Evolutionary conservation across 92 coral and sea anemone species (phyloP), one percentile per base, ranked within the genome.

Genomic region (Desmophyllum pertusum): DNA sequence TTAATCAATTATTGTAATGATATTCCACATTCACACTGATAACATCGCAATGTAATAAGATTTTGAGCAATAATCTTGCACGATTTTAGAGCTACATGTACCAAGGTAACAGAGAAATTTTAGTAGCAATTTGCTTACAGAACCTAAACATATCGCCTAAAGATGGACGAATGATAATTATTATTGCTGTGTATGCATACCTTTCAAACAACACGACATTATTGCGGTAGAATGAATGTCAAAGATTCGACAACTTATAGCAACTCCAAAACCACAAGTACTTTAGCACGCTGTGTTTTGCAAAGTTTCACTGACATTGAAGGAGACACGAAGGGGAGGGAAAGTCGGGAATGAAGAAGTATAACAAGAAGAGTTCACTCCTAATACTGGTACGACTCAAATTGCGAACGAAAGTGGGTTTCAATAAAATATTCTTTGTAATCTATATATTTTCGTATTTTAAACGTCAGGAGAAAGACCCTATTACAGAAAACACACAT

Each of bases 271-370:
- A 51, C 76, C 84, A 52, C 84, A 80, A 50, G 51, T 35, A 27
- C 36, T 36, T 25, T 50, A 36, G 76, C 76, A 50, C 21, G 53
- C 84, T 80, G 76, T 50, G 84, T 67, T 80, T 68, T 31, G 64
- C 39, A 23, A 48, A 65, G 25, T 33, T 50, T 67, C 31, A 2
- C 75, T 69, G 52, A 27, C 63, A 80, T 50, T 27, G 25, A 35
- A 68, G 48, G 59, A 29, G 14, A 66, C 29, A 50, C 10, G 50
- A 18, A 41, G 65, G 66, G 73, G n/a, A 48, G 63, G 75, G 65
- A 10, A 64, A 27, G 63, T 52, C 18, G 40, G 15, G 61, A 19
- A 79, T 8, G 45, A 7, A 33, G 51, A 57, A 67, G 21, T 23
- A 67, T 48, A 69, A 50, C 19, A 48, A 42, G 45, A 37, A 29